These are phyloP conservation scores for Passer domesticus DNA, from an alignment of 2,113 vertebrate species.

Conservation along the genomic window DNA sequence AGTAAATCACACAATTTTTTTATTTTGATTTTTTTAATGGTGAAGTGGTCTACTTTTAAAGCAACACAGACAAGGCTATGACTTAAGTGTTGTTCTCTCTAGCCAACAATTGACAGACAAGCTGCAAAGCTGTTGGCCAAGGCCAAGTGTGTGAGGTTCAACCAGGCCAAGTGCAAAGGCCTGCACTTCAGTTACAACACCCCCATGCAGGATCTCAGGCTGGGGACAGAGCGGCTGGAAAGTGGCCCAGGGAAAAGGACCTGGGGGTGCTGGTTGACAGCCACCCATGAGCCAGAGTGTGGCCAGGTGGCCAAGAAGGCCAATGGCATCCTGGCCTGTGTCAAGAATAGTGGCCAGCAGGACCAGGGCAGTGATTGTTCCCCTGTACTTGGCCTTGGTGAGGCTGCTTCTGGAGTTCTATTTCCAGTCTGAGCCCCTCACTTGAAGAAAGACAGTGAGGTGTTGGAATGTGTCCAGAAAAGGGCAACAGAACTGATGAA, in stretches of 20 bases:
- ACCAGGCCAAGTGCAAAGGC: neutral
- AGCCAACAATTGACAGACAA: neutral
- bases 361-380: neutral
- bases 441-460: neutral
- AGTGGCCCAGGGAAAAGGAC: neutral
- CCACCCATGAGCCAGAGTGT: neutral
- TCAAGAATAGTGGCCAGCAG: neutral
- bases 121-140: neutral
- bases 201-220: neutral
- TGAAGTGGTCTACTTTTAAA: neutral
- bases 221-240: neutral
- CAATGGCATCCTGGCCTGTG: neutral
- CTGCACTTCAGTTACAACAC: neutral
- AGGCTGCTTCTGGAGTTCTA: neutral
- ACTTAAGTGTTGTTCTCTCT: neutral
- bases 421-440: neutral
- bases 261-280: neutral
- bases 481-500: neutral
- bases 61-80: neutral
- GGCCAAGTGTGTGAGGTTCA: neutral
- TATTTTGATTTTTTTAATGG: neutral
- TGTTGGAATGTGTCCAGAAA: neutral
- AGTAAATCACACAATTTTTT: neutral
- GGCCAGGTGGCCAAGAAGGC: neutral
- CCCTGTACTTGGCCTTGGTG: neutral